Conservation (phyloP, 2,113 vertebrate genomes). For the Steatornis caripensis region DNA sequence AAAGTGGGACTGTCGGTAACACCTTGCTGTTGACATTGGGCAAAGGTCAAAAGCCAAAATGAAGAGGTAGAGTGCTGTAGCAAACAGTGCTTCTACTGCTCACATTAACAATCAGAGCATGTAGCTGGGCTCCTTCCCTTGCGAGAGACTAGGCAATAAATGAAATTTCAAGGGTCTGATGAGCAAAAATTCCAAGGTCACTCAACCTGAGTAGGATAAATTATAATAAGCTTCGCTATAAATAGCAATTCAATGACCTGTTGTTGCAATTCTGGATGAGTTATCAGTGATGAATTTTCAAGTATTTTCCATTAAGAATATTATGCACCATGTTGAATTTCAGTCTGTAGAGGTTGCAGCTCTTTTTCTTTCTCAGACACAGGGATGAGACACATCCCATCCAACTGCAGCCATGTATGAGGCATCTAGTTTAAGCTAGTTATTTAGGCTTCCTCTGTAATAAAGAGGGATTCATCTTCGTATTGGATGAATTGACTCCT, state of each 20-base stretch:
- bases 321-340: background rate
- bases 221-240: background rate
- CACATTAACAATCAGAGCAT: background rate
- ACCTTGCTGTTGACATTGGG: rapidly evolving
- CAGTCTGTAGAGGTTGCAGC: background rate
- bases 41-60: background rate
- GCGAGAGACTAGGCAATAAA: background rate
- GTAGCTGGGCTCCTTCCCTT: background rate
- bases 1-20: background rate
- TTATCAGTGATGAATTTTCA: background rate
- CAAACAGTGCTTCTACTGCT: background rate
- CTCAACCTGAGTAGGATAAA: background rate
- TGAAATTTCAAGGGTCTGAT: slow-evolving; percentile 36
- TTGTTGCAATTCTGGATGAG: background rate
- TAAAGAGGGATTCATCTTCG: background rate
- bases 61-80: background rate
- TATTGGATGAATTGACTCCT: background rate
- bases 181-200: slow-evolving; percentile 32
- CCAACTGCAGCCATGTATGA: background rate
- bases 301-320: background rate
- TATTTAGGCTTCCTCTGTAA: background rate
- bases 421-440: background rate
- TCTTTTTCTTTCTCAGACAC: background rate
- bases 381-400: background rate
- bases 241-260: slow-evolving; percentile 21